phyloP scores from a whole-genome alignment of 2,797 vertebrate genomes.

The Cyclopterus lumpus region DNA sequence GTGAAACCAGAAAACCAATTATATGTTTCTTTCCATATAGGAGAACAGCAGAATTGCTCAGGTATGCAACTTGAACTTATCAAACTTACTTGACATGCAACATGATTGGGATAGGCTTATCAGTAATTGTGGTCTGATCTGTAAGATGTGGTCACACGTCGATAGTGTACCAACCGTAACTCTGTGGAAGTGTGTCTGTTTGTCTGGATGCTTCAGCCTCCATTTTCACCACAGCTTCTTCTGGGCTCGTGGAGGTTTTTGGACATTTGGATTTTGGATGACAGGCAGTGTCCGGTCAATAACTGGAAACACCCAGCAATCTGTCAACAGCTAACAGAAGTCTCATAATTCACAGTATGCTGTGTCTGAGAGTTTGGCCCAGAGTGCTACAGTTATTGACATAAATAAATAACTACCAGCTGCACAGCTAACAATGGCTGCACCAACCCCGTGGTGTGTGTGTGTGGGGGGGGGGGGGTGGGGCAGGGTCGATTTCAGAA shows the following conservation, averaged over 20 bases:
- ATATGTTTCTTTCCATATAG: background rate
- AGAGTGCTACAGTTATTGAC: background rate
- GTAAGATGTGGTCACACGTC: conserved; percentile 12
- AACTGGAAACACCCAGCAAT: conserved; percentile 16
- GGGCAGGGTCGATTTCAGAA: too few species aligned
- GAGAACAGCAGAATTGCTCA: conserved; percentile 9
- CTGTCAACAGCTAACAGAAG: conserved; percentile 26
- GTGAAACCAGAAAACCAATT: conserved; percentile 16
- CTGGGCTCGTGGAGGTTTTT: conserved; percentile 13
- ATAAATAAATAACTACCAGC: background rate
- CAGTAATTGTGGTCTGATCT: conserved; percentile 26
- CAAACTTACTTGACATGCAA: conserved; percentile 8
- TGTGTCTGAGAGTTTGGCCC: background rate
- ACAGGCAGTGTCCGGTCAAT: background rate
- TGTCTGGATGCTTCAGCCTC: background rate
- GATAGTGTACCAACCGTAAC: conserved; percentile 11
- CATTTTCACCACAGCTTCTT: background rate
- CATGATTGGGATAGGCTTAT: conserved; percentile 21
- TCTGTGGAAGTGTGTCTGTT: conserved; percentile 1
- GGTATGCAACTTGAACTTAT: conserved; percentile 10
- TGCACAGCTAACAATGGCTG: background rate
- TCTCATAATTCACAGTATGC: conserved; percentile 25
- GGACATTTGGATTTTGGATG: conserved; percentile 24
- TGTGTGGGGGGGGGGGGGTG: too few species aligned
- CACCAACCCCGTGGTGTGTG: background rate